Conservation (phyloP, 2,113 vertebrate species). For the Rhineura floridana region DNA sequence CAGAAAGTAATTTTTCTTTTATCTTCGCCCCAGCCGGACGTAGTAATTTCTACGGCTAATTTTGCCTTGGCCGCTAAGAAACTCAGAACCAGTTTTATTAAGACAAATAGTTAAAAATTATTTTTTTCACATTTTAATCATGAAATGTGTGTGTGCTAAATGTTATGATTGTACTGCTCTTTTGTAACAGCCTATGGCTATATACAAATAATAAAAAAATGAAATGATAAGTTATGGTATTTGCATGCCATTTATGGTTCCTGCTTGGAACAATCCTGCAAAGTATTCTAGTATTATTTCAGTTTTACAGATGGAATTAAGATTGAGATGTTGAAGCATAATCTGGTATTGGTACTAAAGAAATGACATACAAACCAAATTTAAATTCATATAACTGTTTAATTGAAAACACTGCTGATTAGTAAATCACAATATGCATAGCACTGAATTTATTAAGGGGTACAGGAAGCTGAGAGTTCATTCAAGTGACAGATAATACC, state of each 20-base stretch:
- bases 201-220: too few species aligned
- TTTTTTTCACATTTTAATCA: too few species aligned
- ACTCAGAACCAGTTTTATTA: too few species aligned
- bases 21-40: too few species aligned
- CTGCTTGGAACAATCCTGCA: not conserved
- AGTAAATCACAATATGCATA: not conserved
- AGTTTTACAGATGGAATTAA: conserved; percentile 3
- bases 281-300: not conserved
- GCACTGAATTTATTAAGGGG: not conserved
- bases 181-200: too few species aligned
- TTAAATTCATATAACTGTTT: not conserved
- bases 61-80: too few species aligned
- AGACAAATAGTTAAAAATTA: too few species aligned
- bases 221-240: not conserved
- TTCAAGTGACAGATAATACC: not conserved
- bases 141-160: too few species aligned
- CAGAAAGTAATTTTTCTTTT: too few species aligned
- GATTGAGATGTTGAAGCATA: not conserved
- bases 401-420: not conserved
- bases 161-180: too few species aligned
- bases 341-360: not conserved
- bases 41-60: too few species aligned
- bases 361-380: not conserved
- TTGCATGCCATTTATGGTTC: not conserved
- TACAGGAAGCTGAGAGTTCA: not conserved